Conservation (phyloP, 2,888 invertebrate species). For the Caenorhabditis parvicauda region DNA sequence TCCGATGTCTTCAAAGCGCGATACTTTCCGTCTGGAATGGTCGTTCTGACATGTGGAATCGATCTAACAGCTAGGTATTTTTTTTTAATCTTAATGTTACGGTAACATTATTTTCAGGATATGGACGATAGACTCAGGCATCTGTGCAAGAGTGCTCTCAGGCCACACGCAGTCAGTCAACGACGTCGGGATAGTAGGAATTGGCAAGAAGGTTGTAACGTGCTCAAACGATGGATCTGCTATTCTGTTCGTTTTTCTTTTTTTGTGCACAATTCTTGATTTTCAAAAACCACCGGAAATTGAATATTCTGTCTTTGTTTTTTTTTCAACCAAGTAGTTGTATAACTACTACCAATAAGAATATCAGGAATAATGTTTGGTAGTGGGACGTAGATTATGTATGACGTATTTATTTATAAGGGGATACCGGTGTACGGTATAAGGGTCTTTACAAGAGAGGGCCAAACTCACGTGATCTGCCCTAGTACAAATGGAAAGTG, state of each 20-base stretch:
- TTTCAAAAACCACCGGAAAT: too few relatives aligned
- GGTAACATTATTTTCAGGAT: slow-evolving; percentile 67
- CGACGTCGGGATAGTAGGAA: slow-evolving; percentile 72
- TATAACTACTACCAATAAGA: too few relatives aligned
- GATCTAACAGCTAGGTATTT: slow-evolving; percentile 69
- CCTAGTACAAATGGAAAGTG: too few relatives aligned
- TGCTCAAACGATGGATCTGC: slow-evolving; percentile 73
- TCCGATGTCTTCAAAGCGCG: slow-evolving; percentile 73
- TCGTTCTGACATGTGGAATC: slow-evolving; percentile 72
- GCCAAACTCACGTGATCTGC: too few relatives aligned
- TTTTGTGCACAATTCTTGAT: neutral
- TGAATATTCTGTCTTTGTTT: neutral
- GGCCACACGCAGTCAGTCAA: slow-evolving; percentile 72
- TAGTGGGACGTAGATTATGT: too few relatives aligned
- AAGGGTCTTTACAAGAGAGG: too few relatives aligned
- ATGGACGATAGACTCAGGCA: slow-evolving; percentile 74
- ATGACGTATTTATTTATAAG: too few relatives aligned
- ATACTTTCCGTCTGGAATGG: slow-evolving; percentile 75
- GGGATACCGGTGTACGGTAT: too few relatives aligned
- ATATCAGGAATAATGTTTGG: too few relatives aligned
- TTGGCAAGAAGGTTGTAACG: slow-evolving; percentile 74
- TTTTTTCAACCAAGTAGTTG: too few relatives aligned
- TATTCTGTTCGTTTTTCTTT: neutral
- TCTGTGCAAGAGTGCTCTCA: slow-evolving; percentile 72
- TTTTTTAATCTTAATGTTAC: neutral